Conservation (phyloP, 92 coral and sea anemone species). For the Siderastrea radians region DNA sequence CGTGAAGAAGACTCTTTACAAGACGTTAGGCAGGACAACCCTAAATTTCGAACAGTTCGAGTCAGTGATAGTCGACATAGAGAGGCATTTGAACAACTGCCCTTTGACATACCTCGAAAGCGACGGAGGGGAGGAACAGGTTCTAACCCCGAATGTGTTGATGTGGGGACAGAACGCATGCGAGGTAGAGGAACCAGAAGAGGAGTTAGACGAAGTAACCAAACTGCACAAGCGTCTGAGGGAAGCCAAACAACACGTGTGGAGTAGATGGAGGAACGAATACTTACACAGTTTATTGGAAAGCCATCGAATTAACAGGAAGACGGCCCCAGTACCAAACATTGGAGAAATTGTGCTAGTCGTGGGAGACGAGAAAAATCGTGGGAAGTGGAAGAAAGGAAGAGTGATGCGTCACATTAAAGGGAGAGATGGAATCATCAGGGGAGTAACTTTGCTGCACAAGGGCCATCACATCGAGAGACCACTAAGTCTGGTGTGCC, state of each 20-base stretch:
- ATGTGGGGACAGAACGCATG: slow-evolving; percentile 44
- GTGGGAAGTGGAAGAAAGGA: slow-evolving; percentile 53
- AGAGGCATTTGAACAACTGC: slow-evolving; percentile 62
- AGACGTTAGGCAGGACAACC: slow-evolving; percentile 59
- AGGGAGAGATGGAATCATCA: slow-evolving; percentile 58
- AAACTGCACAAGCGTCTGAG: slow-evolving; percentile 21
- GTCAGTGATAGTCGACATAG: slow-evolving; percentile 42
- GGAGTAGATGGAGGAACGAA: slow-evolving; percentile 31
- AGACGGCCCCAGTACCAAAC: slow-evolving; percentile 27
- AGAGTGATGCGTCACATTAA: slow-evolving; percentile 39
- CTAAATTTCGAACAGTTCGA: slow-evolving; percentile 51
- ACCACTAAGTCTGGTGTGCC: slow-evolving; percentile 42
- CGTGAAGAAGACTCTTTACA: slow-evolving; percentile 64
- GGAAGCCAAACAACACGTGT: slow-evolving; percentile 35
- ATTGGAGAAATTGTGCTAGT: slow-evolving; percentile 59
- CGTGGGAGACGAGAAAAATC: slow-evolving; percentile 31
- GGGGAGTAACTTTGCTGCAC: slow-evolving; percentile 48
- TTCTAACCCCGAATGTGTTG: slow-evolving; percentile 53
- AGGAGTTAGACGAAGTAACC: slow-evolving; percentile 22
- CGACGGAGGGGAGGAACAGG: slow-evolving; percentile 45
- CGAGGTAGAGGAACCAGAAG: slow-evolving; percentile 30
- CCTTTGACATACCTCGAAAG: slow-evolving; percentile 69
- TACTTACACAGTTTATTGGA: slow-evolving; percentile 61
- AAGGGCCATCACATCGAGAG: slow-evolving; percentile 65
- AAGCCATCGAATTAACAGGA: slow-evolving; percentile 60